A percentile compares a stretch with the other conserved stretches of the same genome.
phyloP scores from a whole-genome alignment of 2,113 vertebrate genomes.

The Azemiops feae region DNA sequence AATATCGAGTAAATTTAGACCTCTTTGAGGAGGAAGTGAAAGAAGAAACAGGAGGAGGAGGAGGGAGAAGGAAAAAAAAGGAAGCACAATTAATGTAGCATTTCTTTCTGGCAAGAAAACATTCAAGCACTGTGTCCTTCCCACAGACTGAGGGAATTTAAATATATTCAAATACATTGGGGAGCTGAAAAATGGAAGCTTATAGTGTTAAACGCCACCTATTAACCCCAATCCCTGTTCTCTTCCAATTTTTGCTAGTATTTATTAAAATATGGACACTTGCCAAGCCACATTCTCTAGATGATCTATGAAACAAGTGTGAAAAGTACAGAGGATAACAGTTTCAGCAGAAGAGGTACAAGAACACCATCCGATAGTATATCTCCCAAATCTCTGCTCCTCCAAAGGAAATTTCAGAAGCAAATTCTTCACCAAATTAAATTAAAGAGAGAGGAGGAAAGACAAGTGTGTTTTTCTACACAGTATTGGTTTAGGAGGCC shows the following conservation, averaged over 20 bases:
- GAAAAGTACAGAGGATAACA: not conserved
- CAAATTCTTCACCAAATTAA: no score
- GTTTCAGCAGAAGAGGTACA: no score
- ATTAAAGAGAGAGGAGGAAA: no score
- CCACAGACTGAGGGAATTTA: not conserved
- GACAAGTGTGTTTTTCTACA: no score
- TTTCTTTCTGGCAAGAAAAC: not conserved
- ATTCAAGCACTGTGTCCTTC: not conserved
- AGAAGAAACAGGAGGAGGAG: no score
- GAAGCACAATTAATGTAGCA: not conserved
- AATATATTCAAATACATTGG: not conserved
- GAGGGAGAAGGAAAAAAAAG: no score
- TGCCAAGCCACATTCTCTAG: not conserved
- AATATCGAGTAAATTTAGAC: not conserved
- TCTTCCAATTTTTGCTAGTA: not conserved
- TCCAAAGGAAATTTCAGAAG: no score
- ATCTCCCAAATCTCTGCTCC: no score
- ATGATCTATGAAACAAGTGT: not conserved
- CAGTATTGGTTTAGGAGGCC: no score
- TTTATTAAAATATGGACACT: not conserved
- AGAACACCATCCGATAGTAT: no score
- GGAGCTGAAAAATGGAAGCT: not conserved
- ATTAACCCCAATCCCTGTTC: no score
- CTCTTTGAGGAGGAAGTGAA: no score
- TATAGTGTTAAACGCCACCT: not conserved